Evolutionary conservation across 2,888 invertebrate species (phyloP), one percentile per base, ranked within the genome.

Genomic region (Nemapogon koenigi): DNA sequence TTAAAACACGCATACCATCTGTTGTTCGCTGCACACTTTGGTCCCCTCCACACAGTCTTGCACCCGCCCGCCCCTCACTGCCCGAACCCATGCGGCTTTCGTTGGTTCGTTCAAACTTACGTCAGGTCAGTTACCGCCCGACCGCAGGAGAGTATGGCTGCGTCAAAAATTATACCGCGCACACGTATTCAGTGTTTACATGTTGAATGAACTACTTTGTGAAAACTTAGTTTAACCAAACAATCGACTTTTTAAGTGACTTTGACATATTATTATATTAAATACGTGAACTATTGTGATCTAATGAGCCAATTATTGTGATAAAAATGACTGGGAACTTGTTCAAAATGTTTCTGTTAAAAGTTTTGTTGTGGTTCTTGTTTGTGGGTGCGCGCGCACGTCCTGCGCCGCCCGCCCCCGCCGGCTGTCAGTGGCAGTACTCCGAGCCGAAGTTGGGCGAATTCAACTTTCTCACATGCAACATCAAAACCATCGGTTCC

Each of bases 361-460:
- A 78, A 78, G 69, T 76, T 76, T 76, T 70, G 76, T 71, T 78
- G 61, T 78, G 68, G 66, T 68, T 73, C 57, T 56, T 62, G 44
- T 51, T 67, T 57, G 59, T 70, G 65, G 62, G 58, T 49, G 78
- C 78, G 78, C 78, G 76, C 78, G 78, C 76, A 76, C 70, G 70
- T 39, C 62, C 75, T 47, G 76, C 73, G 67, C 75, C 72, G 69
- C 76, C 78, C 70, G 83, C 86, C 55, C 88, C 89, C 50, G 81
- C 79, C 64, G 88, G 88, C 63, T 90, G 90, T 80, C 85, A 86
- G 61, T 89, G 89, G 90, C 83, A 83, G 64, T 76, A 79, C 61
- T 73, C 79, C 59, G 69, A 76, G 60, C 54, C 72, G 58, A 78
- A 78, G 72, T 76, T 76, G 71, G 75, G 76, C 73, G 78, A 78